Evolutionary conservation across 2,888 invertebrate genomes (phyloP), one percentile per base, ranked within the genome.

Genomic region (Periphyllus acericola): DNA sequence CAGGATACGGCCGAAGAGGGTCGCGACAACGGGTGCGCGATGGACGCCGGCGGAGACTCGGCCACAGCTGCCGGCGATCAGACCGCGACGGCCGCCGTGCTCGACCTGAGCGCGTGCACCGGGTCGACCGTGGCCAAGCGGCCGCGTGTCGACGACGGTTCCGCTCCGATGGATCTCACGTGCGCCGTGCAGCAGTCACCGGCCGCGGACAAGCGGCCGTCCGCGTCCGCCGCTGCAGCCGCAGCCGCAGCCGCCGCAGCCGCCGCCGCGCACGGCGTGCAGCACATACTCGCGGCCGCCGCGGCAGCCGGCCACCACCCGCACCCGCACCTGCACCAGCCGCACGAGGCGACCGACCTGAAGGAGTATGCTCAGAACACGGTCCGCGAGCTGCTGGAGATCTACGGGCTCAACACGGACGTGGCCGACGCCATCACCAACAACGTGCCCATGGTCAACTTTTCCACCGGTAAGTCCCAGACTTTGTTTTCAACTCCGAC

Each of bases 361-460:
- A 93, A 95, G 90, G 95, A 95, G 91, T 96, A 95, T 91, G 95
- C 95, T 6, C 95, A 95, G 92, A 95, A 94, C 90, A 96, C 96
- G 19, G 95, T 96, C 95, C 94, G 95, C 90, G 95, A 96, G 91
- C 92, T 96, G 82, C 92, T 96, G 88, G 95, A 95, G 52, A 95
- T 96, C 90, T 96, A 96, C 91, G 96, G 96, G 36, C 92, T 96
- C 90, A 95, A 94, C 86, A 90, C 91, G 66, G 95, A 95, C 91
- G 94, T 95, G 83, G 94, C 94, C 74, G 95, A 95, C 91, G 94
- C 94, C 90, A 94, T 95, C 89, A 94, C 94, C 89, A 94, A 94
- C 90, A 94, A 94, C 91, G 93, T 95, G 87, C 95, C 95, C 82
- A 93, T 95, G 90, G 94, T 94, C 91, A 95, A 95, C 90, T 94